Conservation (phyloP, 2,888 invertebrate genomes). For the Lasioglossum pauxillum region DNA sequence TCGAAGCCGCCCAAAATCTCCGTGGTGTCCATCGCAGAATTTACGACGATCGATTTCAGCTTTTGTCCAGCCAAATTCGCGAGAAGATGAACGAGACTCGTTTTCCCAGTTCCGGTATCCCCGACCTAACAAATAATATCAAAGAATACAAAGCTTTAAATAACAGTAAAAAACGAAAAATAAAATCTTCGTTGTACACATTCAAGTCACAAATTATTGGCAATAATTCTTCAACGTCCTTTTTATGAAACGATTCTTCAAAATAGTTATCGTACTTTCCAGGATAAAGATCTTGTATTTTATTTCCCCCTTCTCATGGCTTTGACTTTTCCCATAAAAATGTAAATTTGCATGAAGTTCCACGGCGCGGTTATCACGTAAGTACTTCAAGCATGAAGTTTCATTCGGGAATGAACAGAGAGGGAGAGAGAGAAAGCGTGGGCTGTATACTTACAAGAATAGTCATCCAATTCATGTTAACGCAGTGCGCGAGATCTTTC, state of each 20-base stretch:
- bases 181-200: neutral
- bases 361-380: neutral
- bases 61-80: slow-evolving; percentile 91
- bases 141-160: neutral
- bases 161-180: neutral
- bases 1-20: slow-evolving; percentile 99
- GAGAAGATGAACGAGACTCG: slow-evolving; percentile 90
- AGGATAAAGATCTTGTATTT: neutral
- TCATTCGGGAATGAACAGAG: neutral
- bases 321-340: slow-evolving; percentile 1
- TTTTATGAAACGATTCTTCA: neutral
- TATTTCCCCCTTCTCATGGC: neutral
- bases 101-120: slow-evolving; percentile 92
- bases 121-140: slow-evolving; percentile 87
- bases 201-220: neutral
- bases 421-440: neutral
- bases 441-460: slow-evolving; percentile 89
- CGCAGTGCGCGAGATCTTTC: slow-evolving; percentile 93
- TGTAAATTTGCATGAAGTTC: neutral
- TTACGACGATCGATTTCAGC: slow-evolving; percentile 92
- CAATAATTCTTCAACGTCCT: neutral
- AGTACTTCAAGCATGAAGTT: neutral
- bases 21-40: slow-evolving; percentile 96
- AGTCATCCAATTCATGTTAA: slow-evolving; percentile 96
- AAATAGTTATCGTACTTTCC: neutral